Evolutionary conservation across 2,888 invertebrate species (phyloP), one percentile per base, ranked within the genome.

Genomic region (Eurytoma adleriae): DNA sequence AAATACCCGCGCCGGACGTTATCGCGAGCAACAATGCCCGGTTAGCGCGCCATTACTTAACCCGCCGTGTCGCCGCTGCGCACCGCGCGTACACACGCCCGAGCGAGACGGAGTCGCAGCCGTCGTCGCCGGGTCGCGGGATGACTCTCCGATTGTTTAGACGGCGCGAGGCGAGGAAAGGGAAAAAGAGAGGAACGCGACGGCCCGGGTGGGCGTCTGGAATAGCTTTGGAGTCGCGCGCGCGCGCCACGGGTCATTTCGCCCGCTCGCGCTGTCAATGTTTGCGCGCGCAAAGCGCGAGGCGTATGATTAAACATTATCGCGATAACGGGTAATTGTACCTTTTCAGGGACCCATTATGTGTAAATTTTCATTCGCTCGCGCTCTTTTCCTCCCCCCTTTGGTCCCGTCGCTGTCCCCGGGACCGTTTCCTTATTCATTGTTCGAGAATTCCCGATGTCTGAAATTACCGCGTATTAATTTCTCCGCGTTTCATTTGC

Each of bases 241-340:
- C 24, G 24, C 24, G 24, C 24, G 24, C 24, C 24, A 61, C 68
- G 77, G 72, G 64, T 71, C 72, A 78, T 69, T 76, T 78, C 57
- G 54, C 84, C 83, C 75, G 62, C 81, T 64, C 77, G 73, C 62
- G 61, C 75, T 70, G 67, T 72, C 54, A 71, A 66, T 71, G 79
- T 74, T 70, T 62, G 73, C 64, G 18, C 70, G 78, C 61, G 56
- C 64, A 16, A 40, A 16, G 62, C 16, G 59, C 74, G 70, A 54
- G 66, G 73, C 77, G 76, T 79, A 73, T 79, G 79, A 82, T 82
- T 82, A 82, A 82, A 82, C 82, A 82, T 82, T 82, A 82, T 82
- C 73, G 79, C 82, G 79, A 82, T 82, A 82, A 76, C 77, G 73
- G 76, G 73, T 79, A 82, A 82, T 82, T 81, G 78, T 62, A 78